Conservation (phyloP, 2,113 vertebrate genomes). For the Ptilorrhoa leucosticta region DNA sequence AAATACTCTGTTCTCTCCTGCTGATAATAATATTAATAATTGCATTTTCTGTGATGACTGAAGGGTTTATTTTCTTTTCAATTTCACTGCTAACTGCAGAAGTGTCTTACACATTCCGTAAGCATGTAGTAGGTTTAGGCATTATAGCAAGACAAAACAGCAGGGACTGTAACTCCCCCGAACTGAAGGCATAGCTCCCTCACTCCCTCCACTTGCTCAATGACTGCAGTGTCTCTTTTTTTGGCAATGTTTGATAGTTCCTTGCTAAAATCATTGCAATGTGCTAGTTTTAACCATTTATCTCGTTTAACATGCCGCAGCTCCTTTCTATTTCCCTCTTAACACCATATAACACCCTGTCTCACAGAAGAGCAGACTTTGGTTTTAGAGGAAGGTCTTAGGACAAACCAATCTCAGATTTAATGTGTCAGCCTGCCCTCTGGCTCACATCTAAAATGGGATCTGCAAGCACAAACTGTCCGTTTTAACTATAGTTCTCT, state of each 20-base stretch:
- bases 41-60: background rate
- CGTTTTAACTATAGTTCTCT: background rate
- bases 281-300: background rate
- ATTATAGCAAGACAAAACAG: background rate
- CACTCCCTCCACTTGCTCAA: background rate
- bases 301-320: rapidly evolving
- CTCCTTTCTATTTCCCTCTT: background rate
- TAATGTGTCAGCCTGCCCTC: background rate
- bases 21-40: background rate
- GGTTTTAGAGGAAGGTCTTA: background rate
- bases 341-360: background rate
- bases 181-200: background rate
- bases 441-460: background rate
- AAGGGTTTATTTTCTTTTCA: background rate
- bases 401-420: background rate
- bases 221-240: background rate
- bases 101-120: background rate
- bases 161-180: background rate
- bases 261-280: background rate
- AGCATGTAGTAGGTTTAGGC: rapidly evolving
- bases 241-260: background rate
- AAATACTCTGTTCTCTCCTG: background rate
- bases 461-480: background rate
- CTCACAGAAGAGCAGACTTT: background rate
- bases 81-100: background rate